A percentile compares a stretch with the other conserved stretches of the same genome.
These are phyloP conservation scores for Cygnus atratus DNA, from an alignment of 2,113 vertebrate species.

Conservation along the genomic window DNA sequence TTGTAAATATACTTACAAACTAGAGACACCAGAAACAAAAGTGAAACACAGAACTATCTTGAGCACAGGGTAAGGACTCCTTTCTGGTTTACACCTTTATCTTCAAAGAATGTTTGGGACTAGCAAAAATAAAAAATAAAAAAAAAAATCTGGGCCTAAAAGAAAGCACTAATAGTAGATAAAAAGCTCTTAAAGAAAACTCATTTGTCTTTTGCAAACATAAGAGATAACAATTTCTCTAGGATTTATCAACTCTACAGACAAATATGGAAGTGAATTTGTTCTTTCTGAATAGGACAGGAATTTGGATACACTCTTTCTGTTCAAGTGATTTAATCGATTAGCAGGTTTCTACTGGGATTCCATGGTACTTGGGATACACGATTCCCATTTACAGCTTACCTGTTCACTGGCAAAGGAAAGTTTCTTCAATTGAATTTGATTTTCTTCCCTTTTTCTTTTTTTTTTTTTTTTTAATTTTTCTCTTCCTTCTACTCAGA, in stretches of 20 bases:
- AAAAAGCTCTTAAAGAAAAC: neutral
- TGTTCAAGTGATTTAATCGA: neutral
- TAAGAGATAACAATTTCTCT: neutral
- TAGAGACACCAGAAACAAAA: neutral
- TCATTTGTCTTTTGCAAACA: neutral
- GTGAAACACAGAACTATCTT: neutral
- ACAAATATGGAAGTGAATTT: neutral
- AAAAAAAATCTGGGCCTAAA: neutral
- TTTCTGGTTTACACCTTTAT: neutral
- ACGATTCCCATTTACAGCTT: rapidly evolving
- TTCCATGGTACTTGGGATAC: neutral
- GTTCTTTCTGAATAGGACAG: neutral
- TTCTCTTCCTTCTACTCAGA: neutral
- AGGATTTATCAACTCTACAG: neutral
- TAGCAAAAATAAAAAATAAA: neutral
- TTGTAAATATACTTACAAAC: neutral
- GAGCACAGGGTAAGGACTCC: neutral
- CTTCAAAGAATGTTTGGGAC: neutral
- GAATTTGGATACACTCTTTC: neutral
- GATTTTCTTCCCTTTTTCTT: neutral
- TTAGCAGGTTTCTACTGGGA: neutral
- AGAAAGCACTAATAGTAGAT: neutral
- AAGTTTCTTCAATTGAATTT: neutral
- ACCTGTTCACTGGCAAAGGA: neutral
- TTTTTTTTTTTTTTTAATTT: neutral